Conservation (phyloP, 2,888 invertebrate genomes). For the Parnassius orleans region DNA sequence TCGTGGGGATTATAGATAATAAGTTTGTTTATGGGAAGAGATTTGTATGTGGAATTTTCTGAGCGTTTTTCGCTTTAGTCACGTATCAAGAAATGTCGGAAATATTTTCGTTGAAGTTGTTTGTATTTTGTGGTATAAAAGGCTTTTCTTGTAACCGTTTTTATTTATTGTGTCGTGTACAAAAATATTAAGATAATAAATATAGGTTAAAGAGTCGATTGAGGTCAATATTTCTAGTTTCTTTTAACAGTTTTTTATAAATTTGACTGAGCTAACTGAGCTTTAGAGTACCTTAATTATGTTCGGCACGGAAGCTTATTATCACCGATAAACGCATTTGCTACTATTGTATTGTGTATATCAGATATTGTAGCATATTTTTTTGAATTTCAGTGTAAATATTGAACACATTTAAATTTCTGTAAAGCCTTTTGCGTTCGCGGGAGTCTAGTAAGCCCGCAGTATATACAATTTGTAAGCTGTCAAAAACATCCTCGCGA, state of each 20-base stretch:
- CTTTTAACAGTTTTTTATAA: constrained; percentile 15
- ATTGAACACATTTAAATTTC: constrained; percentile 33
- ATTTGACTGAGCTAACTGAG: constrained; percentile 15
- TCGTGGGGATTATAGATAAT: constrained; percentile 49
- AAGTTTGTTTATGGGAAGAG: constrained; percentile 34
- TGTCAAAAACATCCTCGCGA: constrained; percentile 53
- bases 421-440: constrained; percentile 30
- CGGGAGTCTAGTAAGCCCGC: constrained; percentile 27
- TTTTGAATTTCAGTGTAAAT: background rate
- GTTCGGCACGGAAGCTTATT: constrained; percentile 15
- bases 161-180: constrained; percentile 21
- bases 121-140: background rate
- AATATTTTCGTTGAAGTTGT: background rate
- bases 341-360: background rate
- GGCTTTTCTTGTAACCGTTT: constrained; percentile 5
- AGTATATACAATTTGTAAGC: constrained; percentile 35
- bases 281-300: constrained; percentile 22
- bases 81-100: background rate
- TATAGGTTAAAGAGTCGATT: constrained; percentile 11
- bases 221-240: constrained; percentile 18
- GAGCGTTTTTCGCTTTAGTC: constrained; percentile 10
- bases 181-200: constrained; percentile 27
- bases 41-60: constrained; percentile 38
- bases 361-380: too few relatives aligned
- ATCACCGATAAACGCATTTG: background rate